A percentile compares a stretch with the other conserved stretches of the same genome.
Conservation (phyloP, 2,113 vertebrate genomes). For the Nycticebus coucang region DNA sequence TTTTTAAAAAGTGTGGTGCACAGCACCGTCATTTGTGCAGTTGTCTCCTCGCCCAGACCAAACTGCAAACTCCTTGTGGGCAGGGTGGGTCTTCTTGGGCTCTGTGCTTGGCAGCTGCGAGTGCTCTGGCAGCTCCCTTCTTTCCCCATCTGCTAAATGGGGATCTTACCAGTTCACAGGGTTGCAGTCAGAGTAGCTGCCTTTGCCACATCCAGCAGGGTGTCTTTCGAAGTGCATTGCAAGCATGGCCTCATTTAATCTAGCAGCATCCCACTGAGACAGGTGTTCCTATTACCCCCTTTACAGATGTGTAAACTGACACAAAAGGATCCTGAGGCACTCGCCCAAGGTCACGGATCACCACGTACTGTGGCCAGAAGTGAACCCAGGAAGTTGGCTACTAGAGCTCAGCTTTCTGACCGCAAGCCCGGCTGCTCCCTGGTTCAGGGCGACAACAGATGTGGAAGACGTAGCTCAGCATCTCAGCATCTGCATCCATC, state of each 20-base stretch:
- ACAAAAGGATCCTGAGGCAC: background rate
- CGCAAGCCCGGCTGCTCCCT: rapidly evolving
- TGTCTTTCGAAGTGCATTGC: background rate
- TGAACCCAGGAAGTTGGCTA: background rate
- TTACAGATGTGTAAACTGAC: background rate
- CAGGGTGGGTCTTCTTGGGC: background rate
- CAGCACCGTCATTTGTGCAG: rapidly evolving
- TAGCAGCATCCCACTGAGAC: background rate
- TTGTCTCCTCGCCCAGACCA: rapidly evolving
- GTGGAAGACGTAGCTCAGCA: rapidly evolving
- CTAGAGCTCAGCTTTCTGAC: background rate
- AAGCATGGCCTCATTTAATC: background rate
- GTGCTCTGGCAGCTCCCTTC: background rate
- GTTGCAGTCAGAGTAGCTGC: background rate
- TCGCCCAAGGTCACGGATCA: background rate
- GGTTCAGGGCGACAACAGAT: rapidly evolving
- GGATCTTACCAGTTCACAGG: background rate
- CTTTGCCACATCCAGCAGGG: rapidly evolving
- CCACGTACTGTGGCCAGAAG: no score
- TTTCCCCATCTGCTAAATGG: background rate
- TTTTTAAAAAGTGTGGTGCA: rapidly evolving
- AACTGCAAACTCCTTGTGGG: background rate
- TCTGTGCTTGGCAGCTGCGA: rapidly evolving
- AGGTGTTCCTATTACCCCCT: background rate
- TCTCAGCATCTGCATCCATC: rapidly evolving